Conservation (phyloP, 1,140 invertebrate species). For the Tachypleus tridentatus region DNA sequence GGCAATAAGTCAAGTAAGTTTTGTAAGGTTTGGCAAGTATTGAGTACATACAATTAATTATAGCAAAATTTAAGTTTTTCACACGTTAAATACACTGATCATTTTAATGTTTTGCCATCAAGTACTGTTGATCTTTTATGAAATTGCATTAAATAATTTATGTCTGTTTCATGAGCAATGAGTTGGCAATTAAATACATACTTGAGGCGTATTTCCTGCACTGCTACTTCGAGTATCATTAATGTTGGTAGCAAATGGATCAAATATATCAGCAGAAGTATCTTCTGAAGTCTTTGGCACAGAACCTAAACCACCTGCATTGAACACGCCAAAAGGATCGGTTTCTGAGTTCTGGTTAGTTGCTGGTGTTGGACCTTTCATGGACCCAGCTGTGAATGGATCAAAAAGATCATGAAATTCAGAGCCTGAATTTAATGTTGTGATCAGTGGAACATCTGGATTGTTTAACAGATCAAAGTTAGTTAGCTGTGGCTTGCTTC, state of each 20-base stretch:
- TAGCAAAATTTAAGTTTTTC: too few species aligned
- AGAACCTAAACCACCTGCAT: too few species aligned
- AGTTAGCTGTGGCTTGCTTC: background rate
- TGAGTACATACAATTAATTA: too few species aligned
- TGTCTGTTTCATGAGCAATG: background rate
- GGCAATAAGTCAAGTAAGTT: too few species aligned
- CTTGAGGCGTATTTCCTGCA: constrained; percentile 19
- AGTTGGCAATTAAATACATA: background rate
- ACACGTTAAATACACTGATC: too few species aligned
- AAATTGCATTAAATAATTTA: background rate
- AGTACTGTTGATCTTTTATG: too few species aligned
- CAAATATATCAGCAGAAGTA: constrained; percentile 13
- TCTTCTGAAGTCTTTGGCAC: background rate
- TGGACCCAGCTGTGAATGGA: background rate
- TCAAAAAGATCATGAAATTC: constrained; percentile 1
- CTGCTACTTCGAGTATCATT: constrained; percentile 13
- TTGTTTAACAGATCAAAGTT: constrained; percentile 20
- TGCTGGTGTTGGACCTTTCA: too few species aligned
- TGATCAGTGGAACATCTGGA: constrained; percentile 12
- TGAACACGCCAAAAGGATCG: too few species aligned
- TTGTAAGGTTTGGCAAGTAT: too few species aligned
- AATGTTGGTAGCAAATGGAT: constrained; percentile 10
- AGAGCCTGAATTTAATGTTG: background rate
- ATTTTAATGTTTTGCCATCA: too few species aligned
- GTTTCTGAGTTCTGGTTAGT: too few species aligned